Percentiles rank a stretch among this genome's conserved stretches.
Evolutionary conservation across 92 coral and sea anemone species (phyloP).

Genomic region (Porites lobata): DNA sequence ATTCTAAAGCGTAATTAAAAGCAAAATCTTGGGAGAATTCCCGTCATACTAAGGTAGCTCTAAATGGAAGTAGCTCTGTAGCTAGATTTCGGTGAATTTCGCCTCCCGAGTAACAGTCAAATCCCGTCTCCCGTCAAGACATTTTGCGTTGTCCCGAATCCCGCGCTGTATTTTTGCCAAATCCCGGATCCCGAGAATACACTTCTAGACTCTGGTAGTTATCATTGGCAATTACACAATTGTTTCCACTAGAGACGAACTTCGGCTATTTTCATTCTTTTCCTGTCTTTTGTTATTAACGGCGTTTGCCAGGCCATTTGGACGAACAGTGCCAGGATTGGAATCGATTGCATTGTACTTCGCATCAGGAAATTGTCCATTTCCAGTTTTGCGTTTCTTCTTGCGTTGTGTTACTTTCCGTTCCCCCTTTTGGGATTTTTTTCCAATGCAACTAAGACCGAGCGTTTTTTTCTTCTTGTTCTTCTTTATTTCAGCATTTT

Average conservation of each 20-base stretch:
- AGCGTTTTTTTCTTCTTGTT: not conserved
- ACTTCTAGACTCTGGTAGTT: no score
- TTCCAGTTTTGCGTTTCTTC: constrained; percentile 25
- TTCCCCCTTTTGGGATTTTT: not conserved
- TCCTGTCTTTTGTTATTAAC: not conserved
- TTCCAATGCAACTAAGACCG: not conserved
- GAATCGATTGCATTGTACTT: constrained; percentile 15
- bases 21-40: no score
- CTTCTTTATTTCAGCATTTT: not conserved
- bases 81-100: no score
- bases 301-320: constrained; percentile 27
- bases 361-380: constrained; percentile 6
- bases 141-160: no score
- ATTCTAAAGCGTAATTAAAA: no score
- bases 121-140: no score
- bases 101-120: no score
- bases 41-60: no score
- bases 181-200: no score
- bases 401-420: constrained; percentile 4
- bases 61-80: no score
- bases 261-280: not conserved
- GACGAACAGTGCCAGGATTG: constrained; percentile 5
- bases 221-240: constrained; percentile 21
- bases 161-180: no score
- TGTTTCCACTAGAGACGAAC: constrained; percentile 32